Conservation (phyloP, 37 sponge, comb jelly and placozoan species). For the Halichondria panicea region DNA sequence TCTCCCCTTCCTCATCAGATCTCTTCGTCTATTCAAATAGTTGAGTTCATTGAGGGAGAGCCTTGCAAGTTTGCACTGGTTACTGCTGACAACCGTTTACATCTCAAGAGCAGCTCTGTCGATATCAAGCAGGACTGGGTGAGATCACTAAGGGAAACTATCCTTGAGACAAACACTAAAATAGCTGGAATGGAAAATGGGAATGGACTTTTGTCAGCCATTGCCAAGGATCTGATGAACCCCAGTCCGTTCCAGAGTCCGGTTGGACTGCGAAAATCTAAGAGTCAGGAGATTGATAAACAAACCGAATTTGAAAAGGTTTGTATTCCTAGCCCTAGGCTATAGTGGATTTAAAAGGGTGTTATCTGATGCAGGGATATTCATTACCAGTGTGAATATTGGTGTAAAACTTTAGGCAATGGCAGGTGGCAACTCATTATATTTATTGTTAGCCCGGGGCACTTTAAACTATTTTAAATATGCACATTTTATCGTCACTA, state of each 20-base stretch:
- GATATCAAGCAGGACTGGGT: constrained; percentile 48
- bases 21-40: constrained; percentile 9
- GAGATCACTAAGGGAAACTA: constrained; percentile 11
- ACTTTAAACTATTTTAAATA: no score
- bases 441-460: no score
- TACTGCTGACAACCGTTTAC: constrained; percentile 35
- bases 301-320: neutral
- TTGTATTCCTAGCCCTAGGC: no score
- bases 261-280: neutral
- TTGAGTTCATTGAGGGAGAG: constrained; percentile 50
- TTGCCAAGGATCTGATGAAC: neutral
- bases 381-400: no score
- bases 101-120: constrained; percentile 17
- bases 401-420: no score
- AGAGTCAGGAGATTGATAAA: neutral
- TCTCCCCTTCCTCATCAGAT: constrained; percentile 17
- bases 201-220: neutral
- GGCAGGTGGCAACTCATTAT: no score
- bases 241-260: constrained; percentile 16
- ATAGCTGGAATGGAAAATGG: neutral
- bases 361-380: no score
- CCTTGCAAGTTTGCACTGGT: constrained; percentile 57
- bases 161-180: constrained; percentile 4
- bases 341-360: no score
- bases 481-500: no score